Percentiles rank a stretch among this genome's conserved stretches.
Conservation (phyloP, 2,888 invertebrate genomes). For the Heterodera filipjevi region DNA sequence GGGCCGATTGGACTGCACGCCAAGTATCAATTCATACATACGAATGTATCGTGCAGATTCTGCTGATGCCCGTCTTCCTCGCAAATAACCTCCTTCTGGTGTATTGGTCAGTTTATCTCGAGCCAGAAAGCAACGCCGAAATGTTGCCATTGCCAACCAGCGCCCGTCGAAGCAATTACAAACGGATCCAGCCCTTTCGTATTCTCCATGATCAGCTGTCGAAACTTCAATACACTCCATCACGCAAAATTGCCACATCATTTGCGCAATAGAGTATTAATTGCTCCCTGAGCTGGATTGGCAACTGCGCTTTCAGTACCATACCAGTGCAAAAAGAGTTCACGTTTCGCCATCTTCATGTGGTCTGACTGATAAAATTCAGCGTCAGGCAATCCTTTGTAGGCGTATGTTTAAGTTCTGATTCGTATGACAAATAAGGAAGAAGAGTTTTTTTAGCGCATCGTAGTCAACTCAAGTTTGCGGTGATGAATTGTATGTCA, state of each 20-base stretch:
- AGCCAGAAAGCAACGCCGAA: conserved; percentile 12
- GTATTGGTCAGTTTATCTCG: conserved; percentile 10
- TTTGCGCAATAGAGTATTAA: neutral
- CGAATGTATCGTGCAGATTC: conserved; percentile 26
- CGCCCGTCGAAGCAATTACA: conserved; percentile 7
- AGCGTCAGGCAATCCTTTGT: neutral
- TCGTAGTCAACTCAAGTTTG: neutral
- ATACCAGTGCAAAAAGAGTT: neutral
- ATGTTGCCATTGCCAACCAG: conserved; percentile 25
- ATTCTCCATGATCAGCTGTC: neutral
- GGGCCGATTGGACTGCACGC: conserved; percentile 15
- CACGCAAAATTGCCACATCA: conserved; percentile 27
- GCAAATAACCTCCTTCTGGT: conserved; percentile 23
- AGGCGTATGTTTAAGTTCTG: neutral
- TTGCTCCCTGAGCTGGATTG: neutral
- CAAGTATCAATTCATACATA: conserved; percentile 12
- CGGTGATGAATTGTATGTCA: neutral
- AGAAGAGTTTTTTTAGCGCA: neutral
- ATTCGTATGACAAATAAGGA: neutral
- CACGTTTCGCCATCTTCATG: neutral
- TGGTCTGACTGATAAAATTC: neutral
- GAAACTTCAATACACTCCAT: conserved; percentile 24
- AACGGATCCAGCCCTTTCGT: conserved; percentile 17
- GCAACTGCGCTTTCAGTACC: neutral
- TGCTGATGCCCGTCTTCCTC: conserved; percentile 20